These are phyloP conservation scores for Bombylius major DNA, from an alignment of 2,888 invertebrate genomes.

Conservation along the genomic window DNA sequence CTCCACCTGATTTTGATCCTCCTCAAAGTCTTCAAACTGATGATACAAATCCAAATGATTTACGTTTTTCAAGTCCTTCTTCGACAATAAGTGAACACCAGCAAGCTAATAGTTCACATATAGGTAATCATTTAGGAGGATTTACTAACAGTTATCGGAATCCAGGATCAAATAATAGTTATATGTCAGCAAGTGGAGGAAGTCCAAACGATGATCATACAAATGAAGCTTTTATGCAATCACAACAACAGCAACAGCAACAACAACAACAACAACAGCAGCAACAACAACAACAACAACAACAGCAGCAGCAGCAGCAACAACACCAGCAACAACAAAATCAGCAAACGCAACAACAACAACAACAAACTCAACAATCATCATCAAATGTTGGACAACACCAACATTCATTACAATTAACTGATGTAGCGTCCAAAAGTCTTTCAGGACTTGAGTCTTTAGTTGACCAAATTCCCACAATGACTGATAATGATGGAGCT, in stretches of 20 bases:
- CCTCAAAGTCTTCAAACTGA: conserved; percentile 45
- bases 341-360: conserved; percentile 16
- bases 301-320: conserved; percentile 17
- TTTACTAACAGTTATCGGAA: conserved; percentile 24
- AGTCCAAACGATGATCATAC: conserved; percentile 5
- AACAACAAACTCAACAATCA: conserved; percentile 15
- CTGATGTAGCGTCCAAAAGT: conserved; percentile 72
- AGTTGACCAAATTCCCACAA: conserved; percentile 83
- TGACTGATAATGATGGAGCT: conserved; percentile 53
- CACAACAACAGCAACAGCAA: conserved; percentile 13
- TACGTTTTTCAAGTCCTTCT: conserved; percentile 41
- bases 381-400: conserved; percentile 9
- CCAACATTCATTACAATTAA: conserved; percentile 8
- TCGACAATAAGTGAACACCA: conserved; percentile 20
- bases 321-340: conserved; percentile 15
- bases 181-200: conserved; percentile 10
- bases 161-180: conserved; percentile 23
- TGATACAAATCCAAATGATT: conserved; percentile 32
- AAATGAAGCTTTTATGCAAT: conserved; percentile 4
- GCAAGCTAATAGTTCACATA: background rate
- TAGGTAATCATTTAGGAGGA: background rate
- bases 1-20: conserved; percentile 63
- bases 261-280: conserved; percentile 26
- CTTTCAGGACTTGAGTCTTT: conserved; percentile 76
- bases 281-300: conserved; percentile 9